phyloP scores from a whole-genome alignment of 2,797 vertebrate genomes.

The Enteromius thamalakanensis region DNA sequence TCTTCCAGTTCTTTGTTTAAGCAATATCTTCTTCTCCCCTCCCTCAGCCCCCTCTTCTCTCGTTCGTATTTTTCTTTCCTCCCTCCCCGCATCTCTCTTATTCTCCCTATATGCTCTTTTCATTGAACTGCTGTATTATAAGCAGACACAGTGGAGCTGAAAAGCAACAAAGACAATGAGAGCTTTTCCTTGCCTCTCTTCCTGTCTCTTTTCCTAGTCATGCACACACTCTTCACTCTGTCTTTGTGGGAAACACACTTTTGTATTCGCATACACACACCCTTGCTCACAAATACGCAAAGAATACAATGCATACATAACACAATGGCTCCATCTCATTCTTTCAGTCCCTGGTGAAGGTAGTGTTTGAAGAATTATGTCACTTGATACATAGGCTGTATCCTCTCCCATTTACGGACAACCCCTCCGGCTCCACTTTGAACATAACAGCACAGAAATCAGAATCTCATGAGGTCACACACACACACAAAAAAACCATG shows the following conservation, averaged over 20 bases:
- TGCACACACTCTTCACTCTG: slow-evolving; percentile 39
- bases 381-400: slow-evolving; percentile 71
- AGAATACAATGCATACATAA: slow-evolving; percentile 53
- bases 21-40: slow-evolving; percentile 44
- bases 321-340: slow-evolving; percentile 57
- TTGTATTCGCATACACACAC: slow-evolving; percentile 41
- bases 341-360: slow-evolving; percentile 68
- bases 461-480: slow-evolving; percentile 54
- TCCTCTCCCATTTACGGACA: slow-evolving; percentile 60
- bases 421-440: slow-evolving; percentile 70
- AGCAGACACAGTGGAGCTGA: slow-evolving; percentile 50
- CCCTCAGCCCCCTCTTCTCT: slow-evolving; percentile 52
- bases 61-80: slow-evolving; percentile 58
- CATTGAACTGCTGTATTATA: slow-evolving; percentile 50
- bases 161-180: slow-evolving; percentile 59
- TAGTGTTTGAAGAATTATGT: slow-evolving; percentile 75
- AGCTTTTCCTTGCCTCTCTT: slow-evolving; percentile 38
- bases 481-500: slow-evolving; percentile 33
- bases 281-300: slow-evolving; percentile 49
- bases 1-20: slow-evolving; percentile 69
- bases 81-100: slow-evolving; percentile 43
- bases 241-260: slow-evolving; percentile 44
- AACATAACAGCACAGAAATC: slow-evolving; percentile 58
- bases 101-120: slow-evolving; percentile 63
- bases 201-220: slow-evolving; percentile 40